These are phyloP conservation scores for Schizopygopsis pylzovi DNA, from an alignment of 2,797 vertebrate species.

Conservation along the genomic window DNA sequence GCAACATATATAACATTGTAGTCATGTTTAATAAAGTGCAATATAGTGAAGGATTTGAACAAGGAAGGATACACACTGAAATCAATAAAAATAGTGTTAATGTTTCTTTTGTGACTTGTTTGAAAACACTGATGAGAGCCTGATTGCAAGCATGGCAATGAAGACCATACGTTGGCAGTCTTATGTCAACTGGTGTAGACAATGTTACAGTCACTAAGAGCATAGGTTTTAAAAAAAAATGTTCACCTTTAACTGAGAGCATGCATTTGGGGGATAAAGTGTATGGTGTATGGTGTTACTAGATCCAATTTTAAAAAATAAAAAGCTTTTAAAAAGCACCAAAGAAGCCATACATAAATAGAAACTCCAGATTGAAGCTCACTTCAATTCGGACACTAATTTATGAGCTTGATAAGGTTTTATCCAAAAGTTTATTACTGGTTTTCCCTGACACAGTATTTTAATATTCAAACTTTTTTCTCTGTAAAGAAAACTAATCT, in stretches of 20 bases:
- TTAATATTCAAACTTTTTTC: background rate
- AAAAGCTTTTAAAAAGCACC: no score
- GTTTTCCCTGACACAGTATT: no score
- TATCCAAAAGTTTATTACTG: no score
- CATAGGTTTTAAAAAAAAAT: background rate
- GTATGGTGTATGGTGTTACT: no score
- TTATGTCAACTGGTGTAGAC: background rate
- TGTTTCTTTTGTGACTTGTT: background rate
- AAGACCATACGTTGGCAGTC: background rate
- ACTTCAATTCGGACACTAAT: no score
- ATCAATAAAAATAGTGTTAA: background rate
- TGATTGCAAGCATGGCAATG: background rate
- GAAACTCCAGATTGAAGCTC: no score
- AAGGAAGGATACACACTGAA: background rate
- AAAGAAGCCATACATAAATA: no score
- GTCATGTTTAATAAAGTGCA: conserved; percentile 16
- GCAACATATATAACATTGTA: conserved; percentile 16
- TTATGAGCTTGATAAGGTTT: no score
- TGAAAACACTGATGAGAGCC: background rate
- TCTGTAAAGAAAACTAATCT: background rate
- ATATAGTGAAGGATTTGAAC: background rate
- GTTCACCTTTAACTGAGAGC: background rate
- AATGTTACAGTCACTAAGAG: background rate
- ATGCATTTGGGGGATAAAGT: background rate
- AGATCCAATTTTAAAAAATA: no score